Base-by-base conservation (phyloP, 2,797 vertebrate species). In the Coregonus sp. region DNA sequence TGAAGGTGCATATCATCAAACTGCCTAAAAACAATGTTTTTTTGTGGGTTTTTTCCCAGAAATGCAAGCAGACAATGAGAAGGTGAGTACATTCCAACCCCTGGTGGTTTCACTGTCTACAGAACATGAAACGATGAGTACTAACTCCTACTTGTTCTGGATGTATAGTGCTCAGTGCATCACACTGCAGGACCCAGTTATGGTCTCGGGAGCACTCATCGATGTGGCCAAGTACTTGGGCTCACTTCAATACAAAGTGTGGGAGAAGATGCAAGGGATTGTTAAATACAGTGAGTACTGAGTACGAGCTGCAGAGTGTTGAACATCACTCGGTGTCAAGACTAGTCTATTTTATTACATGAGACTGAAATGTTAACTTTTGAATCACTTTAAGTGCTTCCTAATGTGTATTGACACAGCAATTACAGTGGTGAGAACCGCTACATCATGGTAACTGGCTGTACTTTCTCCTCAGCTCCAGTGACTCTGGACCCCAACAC, bases 401-500 rank as follows among this genome's bases (percentile, higher is more conserved):
- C 4, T 25, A 61, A 25, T 61, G 56, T 61, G 6, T 7, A 11
- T 31, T 7, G 4, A 33, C 29, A 66, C 65, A 16, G 31, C 4
- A 33, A 16, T 66, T 25, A 25, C n/a, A 63, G n/a, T 63, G 59
- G 20, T 63, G 20, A 66, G 31, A 1, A 66, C 65, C 14, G 18
- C 29, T 31, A 16, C 31, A 31, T 66, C 4, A 31, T 31, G 63
- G 14, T 29, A 16, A 67, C 12, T 67, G 3, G 29, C 31, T 67
- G 12, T 35, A 7, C 33, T 69, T 16, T 40, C 15, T 4, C 71
- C 52, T 72, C 87, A 94, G 93, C 82, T 5, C 90, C 91, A 0
- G 91, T 94, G 72, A 92, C 85, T 35, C 89, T 94, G 73, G 89
- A 94, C 79, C 92, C 93, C 50, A 94, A 94, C 91, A 93, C 90